Evolutionary conservation across 2,113 vertebrate species (phyloP), one percentile per base, ranked within the genome.

Genomic region (Romanogobio albipinnatus): DNA sequence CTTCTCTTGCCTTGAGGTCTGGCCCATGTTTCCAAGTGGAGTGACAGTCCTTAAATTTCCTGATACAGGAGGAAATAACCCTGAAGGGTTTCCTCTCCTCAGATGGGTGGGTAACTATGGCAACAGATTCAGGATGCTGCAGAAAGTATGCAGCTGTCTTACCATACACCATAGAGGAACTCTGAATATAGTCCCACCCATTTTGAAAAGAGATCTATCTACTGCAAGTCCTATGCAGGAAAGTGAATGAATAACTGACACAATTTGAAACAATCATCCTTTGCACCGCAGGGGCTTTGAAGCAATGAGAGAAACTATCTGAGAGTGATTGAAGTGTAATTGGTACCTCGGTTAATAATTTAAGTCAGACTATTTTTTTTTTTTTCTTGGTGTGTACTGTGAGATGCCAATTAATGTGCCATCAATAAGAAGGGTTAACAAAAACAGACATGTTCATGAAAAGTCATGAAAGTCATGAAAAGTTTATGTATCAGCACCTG

Each of bases 71-170:
- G 51, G 61, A 83, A 85, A 80, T 71, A 82, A 22, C 39, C 61
- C 82, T 7, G 43, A 75, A 80, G 82, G 59, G 59, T 59, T 39
- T 61, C 76, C n/a, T 26, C 24, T 73, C 9, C 11, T 64, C 22
- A 6, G 29, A 77, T 62, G 56, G 56, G 17, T n/a, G 33, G 49
- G 84, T 89, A 84, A 74, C 86, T 76, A 85, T 84, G 79, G 74
- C 78, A 64, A 83, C 24, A 43, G n/a, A 64, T 45, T 24, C 33
- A 78, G 36, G 11, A 76, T 66, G 79, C 79, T 58, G 49, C 29
- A 75, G n/a, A 43, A 15, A 71, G 19, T 26, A 84, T 59, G 59
- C 62, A 56, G 9, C n/a, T 36, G 66, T 77, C 49, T 43, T 15
- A 22, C 10, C 24, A 77, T 78, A 47, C 49, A 68, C 51, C 19